Evolutionary conservation across 2,888 invertebrate species (phyloP), one percentile per base, ranked within the genome.

Genomic region (Plagiodera versicolora): DNA sequence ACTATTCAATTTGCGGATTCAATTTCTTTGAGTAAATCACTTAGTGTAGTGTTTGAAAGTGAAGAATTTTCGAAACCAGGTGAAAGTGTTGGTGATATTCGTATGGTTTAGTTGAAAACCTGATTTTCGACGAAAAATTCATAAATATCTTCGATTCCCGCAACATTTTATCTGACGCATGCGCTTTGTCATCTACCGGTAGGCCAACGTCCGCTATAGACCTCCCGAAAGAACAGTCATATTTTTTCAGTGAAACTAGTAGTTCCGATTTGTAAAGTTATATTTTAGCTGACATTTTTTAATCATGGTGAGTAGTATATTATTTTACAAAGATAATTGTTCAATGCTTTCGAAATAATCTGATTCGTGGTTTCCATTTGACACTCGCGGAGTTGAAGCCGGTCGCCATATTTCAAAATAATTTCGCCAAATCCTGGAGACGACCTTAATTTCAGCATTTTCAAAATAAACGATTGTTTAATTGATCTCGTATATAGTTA

Each of bases 131-230:
- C 28, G 18, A 20, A 45, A 60, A 59, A 63, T 46, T 56, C 35
- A 49, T 17, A 45, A 56, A 50, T 30, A 30, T 51, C 20, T 47
- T n/a, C 32, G 20, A 24, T 28, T 53, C 50, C 60, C 61, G 62
- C 53, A 55, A 60, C 54, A 63, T 32, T 56, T 10, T 8, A 20
- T 20, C 30, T 65, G 14, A 70, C 80, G 79, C 79, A 73, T 64
- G 78, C 78, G 77, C 69, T 69, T 49, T 66, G 55, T 66, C 69
- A 69, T 58, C 70, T 72, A 70, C 77, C 78, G 77, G 78, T 70
- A 77, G 79, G 79, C 79, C 79, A 79, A 80, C 80, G 80, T 80
- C 80, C 80, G 77, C 78, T 75, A 71, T 73, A 74, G 76, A 75
- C 75, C 76, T 75, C 74, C 72, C 73, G 71, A 64, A 67, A 68